Evolutionary conservation across 2,888 invertebrate genomes (phyloP), one percentile per base, ranked within the genome.

Genomic region (Poecilus cupreus): DNA sequence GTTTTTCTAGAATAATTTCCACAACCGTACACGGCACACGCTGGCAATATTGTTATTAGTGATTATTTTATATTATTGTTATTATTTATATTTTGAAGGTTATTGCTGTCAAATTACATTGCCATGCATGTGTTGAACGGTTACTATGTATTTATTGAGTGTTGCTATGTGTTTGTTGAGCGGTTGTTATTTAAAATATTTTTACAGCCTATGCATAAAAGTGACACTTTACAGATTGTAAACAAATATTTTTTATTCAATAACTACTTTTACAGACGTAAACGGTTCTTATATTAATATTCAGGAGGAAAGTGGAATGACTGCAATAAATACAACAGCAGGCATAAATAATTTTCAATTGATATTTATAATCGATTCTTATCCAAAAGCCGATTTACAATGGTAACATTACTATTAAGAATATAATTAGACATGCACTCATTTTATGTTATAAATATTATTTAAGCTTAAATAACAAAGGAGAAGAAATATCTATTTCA

Each of bases 291-390:
- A 86, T 80, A 86, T 89, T 22, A 83, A 86, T 18, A 83, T 90
- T 46, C 83, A 82, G 0, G 88, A 89, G 84, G 86, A 86, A 74
- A 87, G 88, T 80, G 84, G 85, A 32, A 81, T 86, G n/a, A 84
- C 85, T 79, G 82, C 83, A 16, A 85, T 88, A 46, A 83, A 84
- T 4, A 85, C 82, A 2, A 80, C 83, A 37, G 89, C 89, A 11
- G 88, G 88, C 8, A 84, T 84, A 8, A 80, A 83, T 16, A 84
- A 85, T 1, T 88, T 91, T 0, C 89, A 89, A 83, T 93, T 92
- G 90, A 88, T 89, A 1, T 90, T 92, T 0, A 86, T 89, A 22
- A 89, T 93, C 32, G 88, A 90, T 39, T 92, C 92, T 0, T 92
- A 91, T 87, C 94, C 94, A 0, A 82, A 85, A 70, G 90, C 93